Percentiles rank a stretch among this genome's conserved stretches.
Evolutionary conservation across 1,140 invertebrate species (phyloP).

Genomic region (Mylabris phalerata): DNA sequence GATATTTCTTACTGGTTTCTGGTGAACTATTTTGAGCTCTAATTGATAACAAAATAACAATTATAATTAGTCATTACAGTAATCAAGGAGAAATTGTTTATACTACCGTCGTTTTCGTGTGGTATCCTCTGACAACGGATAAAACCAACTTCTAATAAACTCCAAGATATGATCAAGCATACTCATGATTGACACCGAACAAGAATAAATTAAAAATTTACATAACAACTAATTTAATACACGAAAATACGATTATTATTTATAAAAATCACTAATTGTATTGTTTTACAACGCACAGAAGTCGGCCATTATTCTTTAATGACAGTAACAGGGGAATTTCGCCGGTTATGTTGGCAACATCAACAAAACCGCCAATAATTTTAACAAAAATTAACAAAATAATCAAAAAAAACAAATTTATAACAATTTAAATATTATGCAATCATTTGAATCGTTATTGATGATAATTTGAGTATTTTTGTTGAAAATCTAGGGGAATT

Average conservation of each 20-base stretch:
- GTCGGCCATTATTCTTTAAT: too few relatives aligned
- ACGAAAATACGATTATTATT: background rate
- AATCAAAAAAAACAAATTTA: background rate
- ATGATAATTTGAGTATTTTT: too few relatives aligned
- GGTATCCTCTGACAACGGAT: background rate
- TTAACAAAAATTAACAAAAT: background rate
- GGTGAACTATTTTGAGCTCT: background rate
- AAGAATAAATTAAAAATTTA: background rate
- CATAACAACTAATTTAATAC: background rate
- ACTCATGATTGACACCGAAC: background rate
- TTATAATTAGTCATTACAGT: too few relatives aligned
- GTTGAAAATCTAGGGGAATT: background rate
- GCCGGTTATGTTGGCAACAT: background rate
- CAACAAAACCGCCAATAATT: background rate
- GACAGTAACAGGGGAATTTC: too few relatives aligned
- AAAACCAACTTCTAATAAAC: slow-evolving; percentile 4
- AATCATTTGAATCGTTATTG: background rate
- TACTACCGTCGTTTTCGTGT: slow-evolving; percentile 8
- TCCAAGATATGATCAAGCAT: slow-evolving; percentile 5
- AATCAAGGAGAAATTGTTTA: too few relatives aligned
- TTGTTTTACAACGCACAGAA: background rate
- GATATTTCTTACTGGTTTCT: background rate
- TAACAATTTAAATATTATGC: background rate
- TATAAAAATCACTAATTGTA: background rate
- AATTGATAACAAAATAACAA: background rate